phyloP scores from a whole-genome alignment of 2,113 vertebrate species.

The Heterotis niloticus region DNA sequence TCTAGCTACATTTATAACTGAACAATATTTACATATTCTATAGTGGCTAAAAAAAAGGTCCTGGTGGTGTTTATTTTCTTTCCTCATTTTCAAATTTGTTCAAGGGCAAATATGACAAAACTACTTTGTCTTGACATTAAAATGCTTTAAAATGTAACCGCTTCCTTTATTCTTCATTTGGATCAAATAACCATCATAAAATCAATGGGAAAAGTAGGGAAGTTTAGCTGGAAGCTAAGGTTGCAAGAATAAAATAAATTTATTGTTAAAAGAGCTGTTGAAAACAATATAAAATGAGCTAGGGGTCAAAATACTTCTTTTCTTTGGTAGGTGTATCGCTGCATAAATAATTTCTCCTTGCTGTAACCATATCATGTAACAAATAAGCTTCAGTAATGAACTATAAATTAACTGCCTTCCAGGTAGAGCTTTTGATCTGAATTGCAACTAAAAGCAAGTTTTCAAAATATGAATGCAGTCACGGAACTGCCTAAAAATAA shows the following conservation, averaged over 20 bases:
- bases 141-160: too few species aligned
- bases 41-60: too few species aligned
- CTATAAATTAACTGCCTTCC: background rate
- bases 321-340: background rate
- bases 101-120: too few species aligned
- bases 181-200: background rate
- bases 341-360: background rate
- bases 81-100: too few species aligned
- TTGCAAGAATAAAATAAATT: background rate
- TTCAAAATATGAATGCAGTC: background rate
- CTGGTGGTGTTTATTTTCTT: too few species aligned
- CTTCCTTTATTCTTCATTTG: too few species aligned
- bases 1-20: too few species aligned
- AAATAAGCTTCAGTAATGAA: background rate
- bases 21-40: too few species aligned
- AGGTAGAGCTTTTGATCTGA: background rate
- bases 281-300: background rate
- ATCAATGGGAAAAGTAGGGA: background rate
- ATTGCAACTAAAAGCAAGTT: background rate
- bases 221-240: background rate
- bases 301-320: background rate
- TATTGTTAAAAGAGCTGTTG: slow-evolving; percentile 2
- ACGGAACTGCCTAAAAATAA: too few species aligned
- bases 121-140: too few species aligned
- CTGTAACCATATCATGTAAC: background rate